Percentiles rank a stretch among this genome's conserved stretches.
These are phyloP conservation scores for Aphodius granarius DNA, from an alignment of 2,888 invertebrate species.

Conservation along the genomic window DNA sequence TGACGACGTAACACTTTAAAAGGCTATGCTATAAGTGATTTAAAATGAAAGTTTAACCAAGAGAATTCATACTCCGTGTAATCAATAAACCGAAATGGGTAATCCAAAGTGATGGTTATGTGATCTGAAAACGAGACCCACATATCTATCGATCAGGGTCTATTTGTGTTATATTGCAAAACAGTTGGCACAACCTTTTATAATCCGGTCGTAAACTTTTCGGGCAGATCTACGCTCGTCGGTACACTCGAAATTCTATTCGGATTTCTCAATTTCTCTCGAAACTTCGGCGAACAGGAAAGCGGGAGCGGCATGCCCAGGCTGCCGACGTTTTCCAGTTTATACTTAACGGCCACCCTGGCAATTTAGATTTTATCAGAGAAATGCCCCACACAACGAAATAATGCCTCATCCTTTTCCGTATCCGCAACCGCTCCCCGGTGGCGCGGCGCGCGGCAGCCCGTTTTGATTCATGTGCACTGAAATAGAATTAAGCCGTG, in stretches of 20 bases:
- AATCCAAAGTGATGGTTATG: background rate
- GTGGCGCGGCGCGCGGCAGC: background rate
- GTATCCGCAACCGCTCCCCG: slow-evolving; percentile 15
- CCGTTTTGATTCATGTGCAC: slow-evolving; percentile 26
- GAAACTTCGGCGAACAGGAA: slow-evolving; percentile 1
- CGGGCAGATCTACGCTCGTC: slow-evolving; percentile 5
- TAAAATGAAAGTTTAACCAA: too few species aligned
- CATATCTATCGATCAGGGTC: background rate
- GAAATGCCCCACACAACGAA: slow-evolving; percentile 30
- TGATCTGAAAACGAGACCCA: background rate
- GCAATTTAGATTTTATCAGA: slow-evolving; percentile 35
- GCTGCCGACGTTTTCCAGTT: slow-evolving; percentile 23
- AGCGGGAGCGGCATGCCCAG: background rate
- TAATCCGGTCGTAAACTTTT: slow-evolving; percentile 12
- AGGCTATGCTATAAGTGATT: too few species aligned
- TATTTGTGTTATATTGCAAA: background rate
- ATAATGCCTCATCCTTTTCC: slow-evolving; percentile 34
- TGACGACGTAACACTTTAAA: too few species aligned
- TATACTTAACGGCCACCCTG: slow-evolving; percentile 28
- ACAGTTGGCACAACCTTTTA: background rate
- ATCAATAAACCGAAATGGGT: background rate
- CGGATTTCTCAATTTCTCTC: slow-evolving; percentile 17
- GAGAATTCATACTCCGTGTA: too few species aligned
- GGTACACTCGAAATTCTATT: slow-evolving; percentile 19
- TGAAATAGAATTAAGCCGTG: slow-evolving; percentile 20